Evolutionary conservation across 2,888 invertebrate genomes (phyloP), one percentile per base, ranked within the genome.

Genomic region (Aporophyla lueneburgensis): DNA sequence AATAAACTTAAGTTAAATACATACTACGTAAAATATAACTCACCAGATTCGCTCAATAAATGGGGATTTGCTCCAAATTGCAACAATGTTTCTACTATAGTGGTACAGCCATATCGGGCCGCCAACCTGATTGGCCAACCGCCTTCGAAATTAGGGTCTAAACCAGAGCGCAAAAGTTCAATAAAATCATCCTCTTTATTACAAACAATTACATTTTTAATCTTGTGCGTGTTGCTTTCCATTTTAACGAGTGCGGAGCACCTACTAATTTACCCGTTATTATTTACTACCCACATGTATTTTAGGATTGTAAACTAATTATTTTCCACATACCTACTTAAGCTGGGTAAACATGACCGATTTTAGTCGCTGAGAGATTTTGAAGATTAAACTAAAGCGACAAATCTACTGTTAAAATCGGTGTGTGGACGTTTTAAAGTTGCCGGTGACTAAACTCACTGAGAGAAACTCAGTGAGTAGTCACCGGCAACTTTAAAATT

Each of bases 61-160:
- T 96, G 95, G 67, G 96, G 96, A 90, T 96, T 94, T 46, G 96
- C 96, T 67, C 96, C 95, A 88, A 92, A 93, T 83, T 93, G 93
- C 58, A 96, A 86, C 63, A 96, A 90, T 46, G 86, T 84, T 88
- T 93, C 94, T 12, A 96, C 96, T 76, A 95, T 91, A 21, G 85
- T 85, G 78, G 88, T 91, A 73, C 89, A 91, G 33, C 96, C 96
- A 78, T 93, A 90, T 27, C 96, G 92, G 74, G 96, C 96, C 59
- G 96, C 96, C 78, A 95, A 83, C 85, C 96, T 90, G 27, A 96
- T 92, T n/a, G 95, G 94, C 96, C 96, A 96, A 62, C 96, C 96
- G 40, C 94, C 93, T 89, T 93, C 94, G 76, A 91, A 92, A 85
- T 96, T 95, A 54, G 96, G 95, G 81, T 96, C 94, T 76, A 96